Evolutionary conservation across 2,888 invertebrate species (phyloP), one percentile per base, ranked within the genome.

Genomic region (Yponomeuta sedellus): DNA sequence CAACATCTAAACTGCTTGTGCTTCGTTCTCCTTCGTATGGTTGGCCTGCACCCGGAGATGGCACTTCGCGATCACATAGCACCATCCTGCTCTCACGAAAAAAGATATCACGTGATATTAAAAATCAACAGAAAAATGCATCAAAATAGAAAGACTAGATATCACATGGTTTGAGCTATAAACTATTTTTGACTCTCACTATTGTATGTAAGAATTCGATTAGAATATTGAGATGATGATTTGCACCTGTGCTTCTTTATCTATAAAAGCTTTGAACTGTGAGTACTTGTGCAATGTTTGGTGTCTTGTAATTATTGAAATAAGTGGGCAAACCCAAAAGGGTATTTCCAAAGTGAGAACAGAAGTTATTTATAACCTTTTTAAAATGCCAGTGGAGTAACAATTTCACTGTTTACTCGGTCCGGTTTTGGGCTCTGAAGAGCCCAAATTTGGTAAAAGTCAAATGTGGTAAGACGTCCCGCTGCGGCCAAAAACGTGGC

Each of bases 81-180:
- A 3, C 59, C 59, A 20, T 59, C 59, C 25, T 25, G 59, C 10
- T 22, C 12, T 10, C 59, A 12, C 59, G 12, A 59, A 12, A 59
- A 16, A 61, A 25, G n/a, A 58, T 58, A 20, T 58, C 58, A 58
- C 58, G 58, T 61, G 61, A 61, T n/a, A 22, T 25, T 12, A 19
- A 39, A 11, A 63, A 63, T 40, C 63, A 63, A 63, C 44, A 52
- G 39, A 63, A 61, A 63, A 63, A 63, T 63, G 63, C 63, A 40
- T 63, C 63, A 63, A 63, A 67, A 65, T 62, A 61, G 82, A 82
- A 85, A 85, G 88, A 89, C 88, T 90, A 88, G 88, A 89, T 91
- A 91, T 91, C 90, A 90, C 90, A 89, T 88, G 86, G 81, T 86
- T 88, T 88, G 86, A 89, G 89, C 88, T 86, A 84, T 83, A 64